Base-by-base conservation (phyloP, 2,113 vertebrate genomes). In the Protobothrops flavoviridis region DNA sequence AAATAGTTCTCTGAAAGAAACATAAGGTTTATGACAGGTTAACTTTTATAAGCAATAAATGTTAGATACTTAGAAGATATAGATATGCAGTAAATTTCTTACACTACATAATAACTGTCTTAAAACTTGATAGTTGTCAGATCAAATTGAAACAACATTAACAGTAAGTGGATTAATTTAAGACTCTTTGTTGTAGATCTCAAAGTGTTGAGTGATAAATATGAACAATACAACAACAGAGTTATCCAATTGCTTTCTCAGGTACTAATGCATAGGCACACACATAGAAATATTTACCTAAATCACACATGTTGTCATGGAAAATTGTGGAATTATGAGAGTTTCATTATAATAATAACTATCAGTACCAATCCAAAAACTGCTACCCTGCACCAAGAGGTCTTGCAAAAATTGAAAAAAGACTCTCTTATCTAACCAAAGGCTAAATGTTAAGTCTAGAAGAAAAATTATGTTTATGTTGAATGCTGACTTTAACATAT, bases 391-490 rank as follows among this genome's bases (percentile, higher is more conserved):
- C 69, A 90, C 11, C 55, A 5, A 87, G 7, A 15, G 91, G 43
- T 5, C 85, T 33, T 1, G 90, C 57, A 7, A 92, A 81, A 85
- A 7, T 11, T 91, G 24, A 91, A 3, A 23, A 23, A 24, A 20
- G 17, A 21, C 33, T 3, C 13, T 33, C 90, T 89, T 39, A 12
- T 26, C 39, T 91, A 89, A 91, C 59, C 59, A 21, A 4, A 61
- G 3, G 7, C 39, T 23, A 90, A 43, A 24, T 21, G 10, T 74
- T 39, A 10, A 85, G 52, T 90, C 89, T 0, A 93, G 12, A n/a
- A 88, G 20, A 94, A 95, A 43, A 26, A 56, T 88, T 95, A 91
- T 39, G 94, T 87, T 95, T 39, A 53, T 69, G 85, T 57, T 94
- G 93, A 91, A 5, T 90, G 92, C 87, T 88, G 91, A 45, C 90